phyloP scores from a whole-genome alignment of 2,113 vertebrate species.

The Crotalus horridus region DNA sequence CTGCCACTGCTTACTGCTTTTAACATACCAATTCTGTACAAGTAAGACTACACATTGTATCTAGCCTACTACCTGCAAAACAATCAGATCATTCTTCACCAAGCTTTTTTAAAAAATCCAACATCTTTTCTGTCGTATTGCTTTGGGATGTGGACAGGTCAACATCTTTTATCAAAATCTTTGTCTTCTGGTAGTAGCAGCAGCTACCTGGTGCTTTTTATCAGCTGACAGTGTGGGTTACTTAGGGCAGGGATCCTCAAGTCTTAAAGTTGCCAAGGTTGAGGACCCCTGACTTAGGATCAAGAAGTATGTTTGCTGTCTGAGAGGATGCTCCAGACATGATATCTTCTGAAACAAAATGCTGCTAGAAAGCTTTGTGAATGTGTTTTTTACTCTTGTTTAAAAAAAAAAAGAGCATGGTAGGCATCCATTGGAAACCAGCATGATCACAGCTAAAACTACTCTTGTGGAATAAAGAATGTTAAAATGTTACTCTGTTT shows the following conservation, averaged over 20 bases:
- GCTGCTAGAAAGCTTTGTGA: not conserved
- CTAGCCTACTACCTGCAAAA: not conserved
- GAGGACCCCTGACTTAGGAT: not conserved
- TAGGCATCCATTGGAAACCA: not conserved
- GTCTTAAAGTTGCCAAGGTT: too few relatives aligned
- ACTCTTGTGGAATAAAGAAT: not conserved
- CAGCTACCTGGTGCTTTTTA: not conserved
- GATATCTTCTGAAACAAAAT: not conserved
- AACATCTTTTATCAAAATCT: not conserved
- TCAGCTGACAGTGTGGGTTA: not conserved
- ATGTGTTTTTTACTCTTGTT: not conserved
- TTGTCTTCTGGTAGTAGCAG: not conserved
- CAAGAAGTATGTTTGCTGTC: not conserved
- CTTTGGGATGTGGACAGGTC: not conserved
- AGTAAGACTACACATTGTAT: not conserved
- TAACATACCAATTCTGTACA: not conserved
- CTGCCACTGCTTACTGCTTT: not conserved
- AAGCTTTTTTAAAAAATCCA: not conserved
- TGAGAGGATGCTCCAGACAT: not conserved
- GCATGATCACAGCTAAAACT: not conserved
- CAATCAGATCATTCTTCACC: not conserved
- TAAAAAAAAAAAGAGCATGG: not conserved
- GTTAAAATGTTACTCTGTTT: not conserved
- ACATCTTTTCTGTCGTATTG: not conserved
- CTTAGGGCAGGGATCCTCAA: not conserved